These are phyloP conservation scores for Drosophila pandora DNA, from an alignment of 1,140 invertebrate genomes.

Conservation along the genomic window DNA sequence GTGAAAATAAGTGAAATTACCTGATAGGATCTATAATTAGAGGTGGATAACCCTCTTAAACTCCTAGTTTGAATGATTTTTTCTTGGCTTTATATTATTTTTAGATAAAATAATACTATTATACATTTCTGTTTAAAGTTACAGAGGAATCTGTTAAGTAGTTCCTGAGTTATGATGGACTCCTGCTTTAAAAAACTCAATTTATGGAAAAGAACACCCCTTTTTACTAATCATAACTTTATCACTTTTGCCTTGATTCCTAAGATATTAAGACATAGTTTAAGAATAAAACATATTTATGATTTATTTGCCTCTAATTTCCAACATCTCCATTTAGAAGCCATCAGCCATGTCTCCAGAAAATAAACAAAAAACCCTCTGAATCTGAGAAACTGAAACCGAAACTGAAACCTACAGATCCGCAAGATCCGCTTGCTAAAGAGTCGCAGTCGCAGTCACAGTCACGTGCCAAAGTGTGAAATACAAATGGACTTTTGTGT, in stretches of 20 bases:
- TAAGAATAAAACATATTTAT: no score
- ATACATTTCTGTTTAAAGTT: no score
- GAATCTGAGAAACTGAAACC: not conserved
- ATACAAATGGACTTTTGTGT: conserved; percentile 48
- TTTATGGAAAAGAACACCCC: no score
- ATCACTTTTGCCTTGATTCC: not conserved
- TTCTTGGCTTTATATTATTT: no score
- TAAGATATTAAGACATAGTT: not conserved
- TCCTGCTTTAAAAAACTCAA: no score
- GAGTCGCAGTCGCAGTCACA: conserved; percentile 1
- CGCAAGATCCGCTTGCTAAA: conserved; percentile 27
- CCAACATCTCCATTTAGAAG: conserved; percentile 39
- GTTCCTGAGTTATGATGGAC: not conserved
- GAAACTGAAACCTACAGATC: conserved; percentile 39
- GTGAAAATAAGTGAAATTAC: not conserved
- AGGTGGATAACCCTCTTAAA: no score
- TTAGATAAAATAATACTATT: no score
- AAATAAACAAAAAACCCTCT: conserved; percentile 3
- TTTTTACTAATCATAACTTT: no score
- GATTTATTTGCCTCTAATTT: conserved; percentile 1
- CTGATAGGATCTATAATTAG: no score
- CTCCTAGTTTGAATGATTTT: no score
- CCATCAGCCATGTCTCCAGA: conserved; percentile 20
- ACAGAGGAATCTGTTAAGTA: not conserved
- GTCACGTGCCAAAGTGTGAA: conserved; percentile 50